Evolutionary conservation across 2,797 vertebrate species (phyloP), one percentile per base, ranked within the genome.

Genomic region (Characodon lateralis): DNA sequence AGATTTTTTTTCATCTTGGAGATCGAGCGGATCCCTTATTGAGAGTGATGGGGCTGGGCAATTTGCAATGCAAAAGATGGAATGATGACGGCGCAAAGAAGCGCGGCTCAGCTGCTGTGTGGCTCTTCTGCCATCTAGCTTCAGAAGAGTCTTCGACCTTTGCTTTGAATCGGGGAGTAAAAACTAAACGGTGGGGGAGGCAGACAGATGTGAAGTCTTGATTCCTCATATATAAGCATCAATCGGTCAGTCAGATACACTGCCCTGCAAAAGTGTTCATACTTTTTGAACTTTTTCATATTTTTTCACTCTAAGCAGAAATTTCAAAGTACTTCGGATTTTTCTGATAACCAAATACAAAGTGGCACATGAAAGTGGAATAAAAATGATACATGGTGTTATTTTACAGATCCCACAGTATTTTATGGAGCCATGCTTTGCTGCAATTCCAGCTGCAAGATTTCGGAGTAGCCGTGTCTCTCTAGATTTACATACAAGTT

Each of bases 101-200:
- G 82, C 75, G 75, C 72, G 46, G 84, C 81, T 78, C 83, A 75
- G 86, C 88, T 94, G 93, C 89, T 87, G 92, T 93, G 92, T 92
- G 93, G 84, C 93, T 95, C 94, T 95, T 95, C 95, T 92, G 95
- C 95, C 95, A 95, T 92, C 95, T 96, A 94, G 93, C 93, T 94
- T 90, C 91, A 83, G 90, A 90, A 91, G 87, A 95, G 85, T 85
- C 87, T 50, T 83, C 85, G 88, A 88, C 85, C 89, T 90, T 81
- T 31, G 26, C 81, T 89, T 69, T 82, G 61, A 87, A 76, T 79
- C 9, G 31, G 65, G 43, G 70, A 53, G 31, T 55, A 61, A 31
- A 12, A 46, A 48, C n/a, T 14, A 71, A 53, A 73, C 8, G 63
- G 61, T 24, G 78, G 53, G 65, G 76, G 26, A 24, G 55, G 12